Conservation (phyloP, 2,113 vertebrate genomes). For the Laticauda colubrina region DNA sequence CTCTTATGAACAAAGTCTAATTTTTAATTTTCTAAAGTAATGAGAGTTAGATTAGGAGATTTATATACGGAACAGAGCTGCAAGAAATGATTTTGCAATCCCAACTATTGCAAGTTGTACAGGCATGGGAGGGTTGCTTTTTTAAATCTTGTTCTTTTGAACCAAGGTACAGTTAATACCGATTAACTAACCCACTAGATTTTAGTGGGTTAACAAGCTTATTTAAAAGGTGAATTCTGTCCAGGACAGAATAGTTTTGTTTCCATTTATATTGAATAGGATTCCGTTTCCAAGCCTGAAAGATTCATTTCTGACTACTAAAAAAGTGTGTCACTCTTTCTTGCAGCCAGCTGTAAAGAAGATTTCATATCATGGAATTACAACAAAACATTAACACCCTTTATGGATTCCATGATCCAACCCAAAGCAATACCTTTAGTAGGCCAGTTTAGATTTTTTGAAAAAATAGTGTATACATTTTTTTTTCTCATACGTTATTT, state of each 20-base stretch:
- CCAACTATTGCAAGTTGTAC: fast-evolving
- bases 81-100: slow-evolving; percentile 31
- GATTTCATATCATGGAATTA: not conserved
- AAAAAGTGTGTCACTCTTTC: not conserved
- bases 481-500: not conserved
- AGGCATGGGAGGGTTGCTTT: not conserved
- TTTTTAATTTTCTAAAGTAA: slow-evolving; percentile 67
- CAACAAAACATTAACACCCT: not conserved
- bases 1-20: slow-evolving; percentile 32
- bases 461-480: not conserved
- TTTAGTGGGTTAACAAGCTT: not conserved
- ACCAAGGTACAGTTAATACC: not conserved
- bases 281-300: not conserved
- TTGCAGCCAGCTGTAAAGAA: not conserved
- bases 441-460: not conserved
- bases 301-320: not conserved
- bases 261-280: not conserved
- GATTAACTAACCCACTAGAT: not conserved
- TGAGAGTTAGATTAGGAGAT: slow-evolving; percentile 53
- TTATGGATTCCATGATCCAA: not conserved
- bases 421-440: not conserved
- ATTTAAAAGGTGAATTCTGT: not conserved
- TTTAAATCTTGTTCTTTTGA: not conserved
- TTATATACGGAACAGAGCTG: slow-evolving; percentile 34
- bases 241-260: not conserved